phyloP scores from a whole-genome alignment of 2,113 vertebrate species.

The Vidua macroura region DNA sequence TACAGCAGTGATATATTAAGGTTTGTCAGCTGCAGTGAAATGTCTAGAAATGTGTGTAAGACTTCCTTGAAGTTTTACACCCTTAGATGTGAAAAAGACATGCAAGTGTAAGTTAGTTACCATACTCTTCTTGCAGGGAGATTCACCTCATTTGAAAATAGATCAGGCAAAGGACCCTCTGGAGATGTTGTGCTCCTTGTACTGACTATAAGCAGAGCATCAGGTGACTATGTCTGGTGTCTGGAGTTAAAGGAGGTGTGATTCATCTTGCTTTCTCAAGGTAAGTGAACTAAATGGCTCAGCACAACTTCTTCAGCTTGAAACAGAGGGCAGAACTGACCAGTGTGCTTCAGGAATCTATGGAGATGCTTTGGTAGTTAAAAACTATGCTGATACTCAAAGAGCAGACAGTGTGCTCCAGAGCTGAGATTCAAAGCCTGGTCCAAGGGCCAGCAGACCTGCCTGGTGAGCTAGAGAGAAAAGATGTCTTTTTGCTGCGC shows the following conservation, averaged over 20 bases:
- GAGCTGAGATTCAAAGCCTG: not conserved
- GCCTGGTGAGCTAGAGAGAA: not conserved
- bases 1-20: not conserved
- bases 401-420: not conserved
- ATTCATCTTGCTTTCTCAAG: slow-evolving; percentile 27
- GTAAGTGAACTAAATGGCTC: not conserved
- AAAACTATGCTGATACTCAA: not conserved
- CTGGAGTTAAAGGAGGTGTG: not conserved
- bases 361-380: not conserved
- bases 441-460: not conserved
- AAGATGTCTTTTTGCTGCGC: not conserved
- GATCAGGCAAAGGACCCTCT: not conserved
- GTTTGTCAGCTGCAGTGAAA: not conserved
- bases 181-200: not conserved
- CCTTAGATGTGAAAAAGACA: not conserved
- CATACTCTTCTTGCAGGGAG: not conserved
- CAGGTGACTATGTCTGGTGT: not conserved
- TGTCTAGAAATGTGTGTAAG: not conserved
- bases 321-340: not conserved
- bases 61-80: not conserved
- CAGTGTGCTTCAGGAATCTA: not conserved
- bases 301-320: not conserved
- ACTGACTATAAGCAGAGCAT: not conserved
- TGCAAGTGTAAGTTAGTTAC: not conserved
- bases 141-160: not conserved